phyloP scores from a whole-genome alignment of 2,888 invertebrate species.

The Brassicogethes aeneus region DNA sequence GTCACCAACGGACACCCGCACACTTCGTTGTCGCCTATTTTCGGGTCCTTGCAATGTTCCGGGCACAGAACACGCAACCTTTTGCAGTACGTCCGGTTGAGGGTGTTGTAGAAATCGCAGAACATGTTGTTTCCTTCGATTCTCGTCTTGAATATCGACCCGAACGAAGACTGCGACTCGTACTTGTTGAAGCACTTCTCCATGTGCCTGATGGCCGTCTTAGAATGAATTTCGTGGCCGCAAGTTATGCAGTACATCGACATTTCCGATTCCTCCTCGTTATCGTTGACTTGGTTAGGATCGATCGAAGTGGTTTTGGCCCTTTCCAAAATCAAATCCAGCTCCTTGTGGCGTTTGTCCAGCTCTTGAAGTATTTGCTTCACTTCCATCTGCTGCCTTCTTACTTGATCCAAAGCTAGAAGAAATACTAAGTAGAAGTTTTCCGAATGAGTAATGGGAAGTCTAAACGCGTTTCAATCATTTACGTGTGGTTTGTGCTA shows the following conservation, averaged over 20 bases:
- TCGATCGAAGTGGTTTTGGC: slow-evolving; percentile 66
- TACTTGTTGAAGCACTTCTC: slow-evolving; percentile 97
- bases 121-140: slow-evolving; percentile 96
- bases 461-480: too few species aligned
- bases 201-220: slow-evolving; percentile 91
- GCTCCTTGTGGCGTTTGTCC: slow-evolving; percentile 65
- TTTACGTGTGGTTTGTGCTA: too few species aligned
- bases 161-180: slow-evolving; percentile 95
- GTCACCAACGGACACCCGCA: slow-evolving; percentile 89
- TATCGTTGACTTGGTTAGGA: slow-evolving; percentile 51
- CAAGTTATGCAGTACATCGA: slow-evolving; percentile 95
- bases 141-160: slow-evolving; percentile 86
- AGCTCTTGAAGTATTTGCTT: slow-evolving; percentile 69
- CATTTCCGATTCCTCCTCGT: slow-evolving; percentile 58
- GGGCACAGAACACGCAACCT: slow-evolving; percentile 91
- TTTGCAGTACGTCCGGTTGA: slow-evolving; percentile 90
- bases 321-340: slow-evolving; percentile 72
- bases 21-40: slow-evolving; percentile 77
- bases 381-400: slow-evolving; percentile 71
- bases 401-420: slow-evolving; percentile 45
- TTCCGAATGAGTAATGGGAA: too few species aligned
- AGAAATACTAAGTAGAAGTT: too few species aligned
- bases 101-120: slow-evolving; percentile 90
- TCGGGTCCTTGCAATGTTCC: slow-evolving; percentile 92
- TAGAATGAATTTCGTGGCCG: slow-evolving; percentile 89